Evolutionary conservation across 2,113 vertebrate genomes (phyloP), one percentile per base, ranked within the genome.

Genomic region (Neodon shergylaensis): DNA sequence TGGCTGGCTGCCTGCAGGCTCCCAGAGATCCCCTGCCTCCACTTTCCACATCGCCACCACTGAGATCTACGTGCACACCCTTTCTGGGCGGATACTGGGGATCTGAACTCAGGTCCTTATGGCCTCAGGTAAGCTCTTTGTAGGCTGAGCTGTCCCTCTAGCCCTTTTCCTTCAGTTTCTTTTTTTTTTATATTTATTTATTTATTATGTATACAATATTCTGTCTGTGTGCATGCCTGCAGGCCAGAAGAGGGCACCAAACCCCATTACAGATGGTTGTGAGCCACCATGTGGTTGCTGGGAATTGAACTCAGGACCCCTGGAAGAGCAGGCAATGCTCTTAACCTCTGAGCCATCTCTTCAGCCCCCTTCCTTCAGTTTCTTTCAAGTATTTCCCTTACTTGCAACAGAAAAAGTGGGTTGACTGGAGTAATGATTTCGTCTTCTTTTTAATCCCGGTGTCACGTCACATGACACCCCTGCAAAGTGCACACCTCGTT

Each of bases 391-490:
- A 19, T 3, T 4, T 61, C n/a, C 26, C n/a, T 83, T 63, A 63
- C 13, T 63, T 42, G 22, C 79, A 61, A 39, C 36, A 39, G 5
- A 52, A 10, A 44, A 65, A 66, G 47, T 63, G 47, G 42, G 63
- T 13, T 31, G 4, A 47, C 28, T 44, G 61, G 61, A 66, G 26
- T 28, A 47, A 47, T 66, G 22, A 39, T 42, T 1, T 42, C 12
- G 0, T 33, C 61, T 33, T 44, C 19, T 61, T 24, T 68, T 86
- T 63, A 91, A 72, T 72, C 49, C 26, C 26, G 33, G 65, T 31
- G 21, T n/a, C 24, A 10, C 0, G 0, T 14, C 81, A 42, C 4
- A 4, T 7, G 2, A n/a, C 26, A 44, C 39, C 13, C 65, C 6
- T 13, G 58, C 33, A 58, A 58, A 90, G 13, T 0, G 22, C 0